phyloP scores from a whole-genome alignment of 2,888 invertebrate species.

The Hymenopus coronatus region DNA sequence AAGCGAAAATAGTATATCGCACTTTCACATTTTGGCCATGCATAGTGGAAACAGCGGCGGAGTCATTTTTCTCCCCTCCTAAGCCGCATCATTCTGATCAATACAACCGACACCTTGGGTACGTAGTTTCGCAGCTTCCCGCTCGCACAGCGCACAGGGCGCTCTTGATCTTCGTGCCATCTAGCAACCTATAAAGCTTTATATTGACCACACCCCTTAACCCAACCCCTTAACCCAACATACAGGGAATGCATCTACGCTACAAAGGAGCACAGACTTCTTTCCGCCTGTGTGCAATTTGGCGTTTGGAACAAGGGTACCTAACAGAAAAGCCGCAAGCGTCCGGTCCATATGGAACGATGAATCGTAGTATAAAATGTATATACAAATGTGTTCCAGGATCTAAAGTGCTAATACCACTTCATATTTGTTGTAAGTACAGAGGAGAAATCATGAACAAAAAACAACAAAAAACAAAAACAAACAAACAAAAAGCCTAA shows the following conservation, averaged over 20 bases:
- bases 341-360: too few species aligned
- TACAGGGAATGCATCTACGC: neutral
- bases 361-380: too few species aligned
- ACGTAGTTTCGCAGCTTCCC: slow-evolving; percentile 23
- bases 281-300: too few species aligned
- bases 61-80: neutral
- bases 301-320: too few species aligned
- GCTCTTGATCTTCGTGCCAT: neutral
- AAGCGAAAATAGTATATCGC: too few species aligned
- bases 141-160: slow-evolving; percentile 3
- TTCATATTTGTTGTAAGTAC: too few species aligned
- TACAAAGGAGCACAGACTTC: neutral
- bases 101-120: neutral
- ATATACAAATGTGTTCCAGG: too few species aligned
- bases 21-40: neutral
- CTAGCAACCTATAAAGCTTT: slow-evolving; percentile 17
- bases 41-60: neutral
- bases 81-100: neutral
- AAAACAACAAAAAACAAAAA: too few species aligned
- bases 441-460: too few species aligned
- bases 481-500: too few species aligned
- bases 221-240: neutral
- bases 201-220: slow-evolving; percentile 27
- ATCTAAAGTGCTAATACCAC: too few species aligned
- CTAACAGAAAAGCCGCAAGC: too few species aligned